Base-by-base conservation (phyloP, 2,113 vertebrate genomes). In the Caretta caretta region DNA sequence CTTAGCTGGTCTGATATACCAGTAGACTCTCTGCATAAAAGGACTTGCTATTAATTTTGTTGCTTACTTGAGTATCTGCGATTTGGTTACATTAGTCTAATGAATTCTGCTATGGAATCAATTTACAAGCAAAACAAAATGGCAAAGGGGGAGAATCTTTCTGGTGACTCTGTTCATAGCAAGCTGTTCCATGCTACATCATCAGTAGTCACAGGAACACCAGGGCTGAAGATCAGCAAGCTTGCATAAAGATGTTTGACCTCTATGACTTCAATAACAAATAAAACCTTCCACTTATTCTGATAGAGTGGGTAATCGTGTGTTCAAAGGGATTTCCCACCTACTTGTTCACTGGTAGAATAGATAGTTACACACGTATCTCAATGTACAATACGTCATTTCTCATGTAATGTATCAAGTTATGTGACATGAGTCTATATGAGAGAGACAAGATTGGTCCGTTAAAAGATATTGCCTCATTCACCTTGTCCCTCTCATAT, bases 51-150 rank as follows among this genome's bases (percentile, higher is more conserved):
- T 62, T 81, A 53, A 83, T 90, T 95, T 91, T 93, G 27, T 83
- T 92, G 90, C 57, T 29, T 59, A 22, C 11, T 83, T 72, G 96
- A 22, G 9, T 83, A 87, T 83, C 53, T 83, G 86, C 29, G 83
- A 1, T 24, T 59, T 81, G 95, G 84, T 53, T 86, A 79, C 0
- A 35, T 90, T 83, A 57, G 49, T 16, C 89, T 29, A 51, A 92
- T 92, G 86, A 84, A 94, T 93, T 85, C 88, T 96, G 57, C 14
- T 81, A 87, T 78, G 78, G 82, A 78, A 56, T 80, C 88, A 94
- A 90, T 95, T 95, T 92, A 92, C 86, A 92, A 91, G 88, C 88
- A 85, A 94, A 96, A 93, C 92, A 95, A 62, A 49, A 29, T 79
- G 86, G 90, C 72, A 94, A 96, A 92, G 76, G 92, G 90, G 93